Evolutionary conservation across 2,113 vertebrate species (phyloP).

Genomic region (Gavia stellata): DNA sequence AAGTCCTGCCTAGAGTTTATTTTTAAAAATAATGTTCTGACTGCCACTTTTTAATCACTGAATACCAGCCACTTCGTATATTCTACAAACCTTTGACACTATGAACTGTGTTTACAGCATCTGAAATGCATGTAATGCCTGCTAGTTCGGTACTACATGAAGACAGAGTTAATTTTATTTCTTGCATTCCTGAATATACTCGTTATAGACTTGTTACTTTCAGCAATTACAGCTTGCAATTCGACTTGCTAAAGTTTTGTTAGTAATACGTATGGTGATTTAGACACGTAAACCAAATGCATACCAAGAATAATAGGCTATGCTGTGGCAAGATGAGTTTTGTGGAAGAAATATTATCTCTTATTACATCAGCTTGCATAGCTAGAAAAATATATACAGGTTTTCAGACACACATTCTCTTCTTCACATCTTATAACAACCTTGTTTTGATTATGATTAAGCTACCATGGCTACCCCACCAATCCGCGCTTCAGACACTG

Average conservation of each 20-base stretch:
- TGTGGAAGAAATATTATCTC: neutral
- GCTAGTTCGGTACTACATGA: neutral
- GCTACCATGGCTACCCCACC: neutral
- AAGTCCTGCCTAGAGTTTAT: neutral
- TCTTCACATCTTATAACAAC: neutral
- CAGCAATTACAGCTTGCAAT: neutral
- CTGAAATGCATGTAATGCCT: neutral
- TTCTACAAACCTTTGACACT: neutral
- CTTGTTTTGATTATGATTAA: neutral
- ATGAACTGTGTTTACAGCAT: neutral
- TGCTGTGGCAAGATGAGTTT: neutral
- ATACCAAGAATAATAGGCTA: neutral
- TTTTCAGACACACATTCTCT: neutral
- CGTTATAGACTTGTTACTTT: neutral
- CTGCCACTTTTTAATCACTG: neutral
- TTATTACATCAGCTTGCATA: neutral
- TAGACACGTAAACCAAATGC: neutral
- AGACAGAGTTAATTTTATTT: neutral
- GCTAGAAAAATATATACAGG: neutral
- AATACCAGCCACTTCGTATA: neutral
- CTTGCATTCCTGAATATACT: neutral
- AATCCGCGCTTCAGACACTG: neutral
- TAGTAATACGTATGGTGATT: neutral
- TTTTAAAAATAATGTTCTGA: neutral
- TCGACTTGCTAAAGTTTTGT: neutral